phyloP scores from a whole-genome alignment of 1,140 invertebrate species.

The Lepidurus apus region DNA sequence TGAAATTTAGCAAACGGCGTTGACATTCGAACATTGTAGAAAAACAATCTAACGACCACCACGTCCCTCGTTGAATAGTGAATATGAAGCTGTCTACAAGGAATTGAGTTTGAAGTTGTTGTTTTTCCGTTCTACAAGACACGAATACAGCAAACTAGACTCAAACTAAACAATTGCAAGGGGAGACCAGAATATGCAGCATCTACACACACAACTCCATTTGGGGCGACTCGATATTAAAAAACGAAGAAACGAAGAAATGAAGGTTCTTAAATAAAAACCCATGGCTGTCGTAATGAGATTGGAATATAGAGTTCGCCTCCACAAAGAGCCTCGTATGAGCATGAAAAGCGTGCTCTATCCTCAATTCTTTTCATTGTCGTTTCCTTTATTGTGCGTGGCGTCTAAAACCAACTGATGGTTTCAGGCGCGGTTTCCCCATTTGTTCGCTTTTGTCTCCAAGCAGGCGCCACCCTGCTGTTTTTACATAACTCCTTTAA shows the following conservation, averaged over 20 bases:
- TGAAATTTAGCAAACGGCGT: too few species aligned
- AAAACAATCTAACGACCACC: too few species aligned
- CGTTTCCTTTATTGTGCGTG: not conserved
- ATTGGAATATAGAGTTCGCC: not conserved
- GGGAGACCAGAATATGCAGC: too few species aligned
- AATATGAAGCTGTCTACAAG: too few species aligned
- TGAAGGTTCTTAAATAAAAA: not conserved
- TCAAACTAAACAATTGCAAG: too few species aligned
- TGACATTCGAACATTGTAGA: too few species aligned
- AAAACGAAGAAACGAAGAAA: not conserved
- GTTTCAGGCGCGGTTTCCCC: not conserved
- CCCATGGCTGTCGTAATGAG: not conserved
- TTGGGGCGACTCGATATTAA: too few species aligned
- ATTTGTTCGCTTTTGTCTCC: slow-evolving; percentile 14
- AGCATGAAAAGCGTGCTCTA: not conserved
- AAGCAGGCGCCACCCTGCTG: slow-evolving; percentile 1
- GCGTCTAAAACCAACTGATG: not conserved
- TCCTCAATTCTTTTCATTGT: not conserved
- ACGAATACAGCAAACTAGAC: too few species aligned
- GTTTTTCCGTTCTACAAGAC: too few species aligned
- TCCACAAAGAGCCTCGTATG: not conserved
- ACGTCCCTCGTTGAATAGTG: too few species aligned
- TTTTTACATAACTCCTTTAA: not conserved
- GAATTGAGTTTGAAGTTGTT: too few species aligned
- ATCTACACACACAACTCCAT: too few species aligned